A percentile compares a stretch with the other conserved stretches of the same genome.
Evolutionary conservation across 2,797 vertebrate genomes (phyloP).

Genomic region (Sebastes aleutianus): DNA sequence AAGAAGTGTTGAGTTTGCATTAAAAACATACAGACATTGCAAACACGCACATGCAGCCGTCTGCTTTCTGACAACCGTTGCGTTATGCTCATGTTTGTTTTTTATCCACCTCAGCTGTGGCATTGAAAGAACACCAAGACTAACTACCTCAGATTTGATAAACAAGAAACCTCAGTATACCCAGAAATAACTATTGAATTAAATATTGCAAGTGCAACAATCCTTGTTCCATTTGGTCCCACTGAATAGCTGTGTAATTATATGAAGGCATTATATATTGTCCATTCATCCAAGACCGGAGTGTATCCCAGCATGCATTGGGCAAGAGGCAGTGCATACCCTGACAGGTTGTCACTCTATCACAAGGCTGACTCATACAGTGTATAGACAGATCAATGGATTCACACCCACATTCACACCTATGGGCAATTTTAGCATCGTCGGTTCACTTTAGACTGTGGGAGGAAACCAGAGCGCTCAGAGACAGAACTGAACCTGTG

Average conservation of each 20-base stretch:
- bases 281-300: not conserved
- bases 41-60: accelerated
- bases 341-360: not conserved
- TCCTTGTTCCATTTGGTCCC: not conserved
- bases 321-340: not conserved
- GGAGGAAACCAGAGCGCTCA: not conserved
- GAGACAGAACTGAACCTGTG: not conserved
- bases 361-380: not conserved
- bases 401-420: slow-evolving; percentile 12
- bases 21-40: not conserved
- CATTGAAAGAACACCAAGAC: not conserved
- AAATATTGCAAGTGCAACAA: not conserved
- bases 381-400: not conserved
- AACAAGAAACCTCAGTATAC: not conserved
- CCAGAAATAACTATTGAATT: not conserved
- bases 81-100: not conserved
- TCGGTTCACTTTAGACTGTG: not conserved
- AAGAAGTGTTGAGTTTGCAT: not conserved
- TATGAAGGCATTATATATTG: not conserved
- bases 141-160: not conserved
- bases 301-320: slow-evolving; percentile 1
- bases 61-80: not conserved
- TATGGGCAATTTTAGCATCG: not conserved
- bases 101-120: not conserved
- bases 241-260: not conserved